Evolutionary conservation across 1,140 invertebrate species (phyloP), one percentile per base, ranked within the genome.

Genomic region (Battus philenor): DNA sequence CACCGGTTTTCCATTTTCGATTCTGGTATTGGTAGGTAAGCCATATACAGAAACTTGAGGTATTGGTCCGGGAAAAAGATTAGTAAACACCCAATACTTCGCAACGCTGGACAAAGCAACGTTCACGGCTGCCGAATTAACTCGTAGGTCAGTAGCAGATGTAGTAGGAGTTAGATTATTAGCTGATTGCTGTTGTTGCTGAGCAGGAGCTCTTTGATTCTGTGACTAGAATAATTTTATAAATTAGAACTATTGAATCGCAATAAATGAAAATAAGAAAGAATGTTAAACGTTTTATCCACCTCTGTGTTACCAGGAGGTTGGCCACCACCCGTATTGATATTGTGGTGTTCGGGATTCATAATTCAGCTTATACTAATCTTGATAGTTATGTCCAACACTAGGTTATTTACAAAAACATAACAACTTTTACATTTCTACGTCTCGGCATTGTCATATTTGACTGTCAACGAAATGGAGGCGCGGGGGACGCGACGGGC

Each of bases 51-150:
- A 89, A 13, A 90, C 89, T 81, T 91, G 90, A 20, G 89, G 88
- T 61, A 90, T 79, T 5, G 89, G 89, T 15, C 89, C 88, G 11
- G 89, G 89, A 59, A 91, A 88, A 34, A 91, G 72, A 81, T 90
- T 91, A 38, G 89, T 90, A 67, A 91, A 86, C 52, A 91, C 89
- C 89, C 89, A 90, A 63, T 90, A 91, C 68, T 91, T 91, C 18
- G 89, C 89, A 36, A 91, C 89, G 74, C 87, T 90, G 44, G 89
- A 89, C 68, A 90, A 78, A 59, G 88, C 87, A 38, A 89, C 88
- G 71, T 89, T 89, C 24, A 90, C 81, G 24, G 88, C 88, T 16
- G 88, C 88, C 2, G 88, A 88, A 64, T 89, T 90, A 4, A 89
- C 89, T 60, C 88, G 60, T 41, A 89, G 68, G 63, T 89, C 88